Evolutionary conservation across 2,888 invertebrate genomes (phyloP).

Genomic region (Phasia obesa): DNA sequence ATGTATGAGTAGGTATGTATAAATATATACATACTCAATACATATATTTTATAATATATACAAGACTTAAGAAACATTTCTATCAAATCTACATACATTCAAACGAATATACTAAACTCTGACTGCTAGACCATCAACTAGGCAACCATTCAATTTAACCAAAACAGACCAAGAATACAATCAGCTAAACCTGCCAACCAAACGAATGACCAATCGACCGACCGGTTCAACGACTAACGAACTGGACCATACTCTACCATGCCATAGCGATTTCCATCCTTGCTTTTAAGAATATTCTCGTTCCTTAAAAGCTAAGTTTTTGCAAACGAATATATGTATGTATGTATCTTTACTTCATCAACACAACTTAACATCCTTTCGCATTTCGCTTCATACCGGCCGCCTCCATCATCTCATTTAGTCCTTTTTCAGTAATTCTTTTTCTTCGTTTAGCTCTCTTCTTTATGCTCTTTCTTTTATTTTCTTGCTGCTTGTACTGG

Average conservation of each 20-base stretch:
- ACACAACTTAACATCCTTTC: slow-evolving; percentile 14
- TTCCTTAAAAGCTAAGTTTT: slow-evolving; percentile 61
- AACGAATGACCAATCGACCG: neutral
- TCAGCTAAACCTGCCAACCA: slow-evolving; percentile 5
- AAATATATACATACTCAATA: slow-evolving; percentile 10
- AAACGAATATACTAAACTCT: slow-evolving; percentile 40
- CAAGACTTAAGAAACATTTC: slow-evolving; percentile 53
- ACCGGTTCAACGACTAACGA: neutral
- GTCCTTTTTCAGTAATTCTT: slow-evolving; percentile 25
- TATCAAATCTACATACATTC: slow-evolving; percentile 40
- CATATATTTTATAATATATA: slow-evolving; percentile 21
- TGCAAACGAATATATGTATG: slow-evolving; percentile 50
- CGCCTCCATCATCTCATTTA: slow-evolving; percentile 13
- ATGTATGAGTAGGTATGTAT: no score
- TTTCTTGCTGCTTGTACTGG: slow-evolving; percentile 11
- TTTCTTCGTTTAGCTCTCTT: slow-evolving; percentile 37
- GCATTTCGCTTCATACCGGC: neutral
- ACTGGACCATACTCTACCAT: slow-evolving; percentile 14
- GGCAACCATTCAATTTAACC: slow-evolving; percentile 63
- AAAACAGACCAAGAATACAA: slow-evolving; percentile 29
- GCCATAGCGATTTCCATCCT: slow-evolving; percentile 47
- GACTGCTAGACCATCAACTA: slow-evolving; percentile 55
- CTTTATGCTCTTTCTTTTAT: neutral
- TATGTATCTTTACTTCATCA: slow-evolving; percentile 56
- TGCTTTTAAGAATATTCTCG: slow-evolving; percentile 52